Evolutionary conservation across 1,140 invertebrate genomes (phyloP).

Genomic region (Ctenoplectra terminalis): DNA sequence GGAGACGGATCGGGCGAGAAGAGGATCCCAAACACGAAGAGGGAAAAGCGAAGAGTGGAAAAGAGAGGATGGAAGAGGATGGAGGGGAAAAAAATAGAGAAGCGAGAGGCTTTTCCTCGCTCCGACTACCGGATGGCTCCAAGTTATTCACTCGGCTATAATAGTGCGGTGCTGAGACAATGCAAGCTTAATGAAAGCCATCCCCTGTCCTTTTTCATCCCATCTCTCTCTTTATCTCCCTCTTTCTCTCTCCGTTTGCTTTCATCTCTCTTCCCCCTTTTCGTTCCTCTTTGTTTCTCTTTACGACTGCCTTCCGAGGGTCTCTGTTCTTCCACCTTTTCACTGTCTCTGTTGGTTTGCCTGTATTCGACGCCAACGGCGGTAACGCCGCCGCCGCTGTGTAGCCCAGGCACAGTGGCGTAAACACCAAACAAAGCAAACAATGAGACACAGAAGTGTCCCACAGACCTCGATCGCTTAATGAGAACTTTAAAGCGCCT

Average conservation of each 20-base stretch:
- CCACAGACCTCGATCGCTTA: conserved; percentile 79
- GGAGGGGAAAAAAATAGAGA: background rate
- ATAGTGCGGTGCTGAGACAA: conserved; percentile 76
- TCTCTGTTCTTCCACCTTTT: background rate
- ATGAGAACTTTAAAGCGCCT: conserved; percentile 78
- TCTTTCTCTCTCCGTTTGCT: background rate
- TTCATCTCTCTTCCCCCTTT: background rate
- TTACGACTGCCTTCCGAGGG: background rate
- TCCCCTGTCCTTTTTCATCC: conserved; percentile 36
- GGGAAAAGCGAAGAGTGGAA: too few species aligned
- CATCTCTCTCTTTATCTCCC: background rate
- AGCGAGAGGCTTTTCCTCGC: conserved; percentile 42
- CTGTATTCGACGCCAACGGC: conserved; percentile 25
- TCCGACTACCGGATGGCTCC: conserved; percentile 65
- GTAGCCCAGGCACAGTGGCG: conserved; percentile 57
- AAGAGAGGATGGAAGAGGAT: background rate
- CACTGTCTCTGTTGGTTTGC: background rate
- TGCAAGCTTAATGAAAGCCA: conserved; percentile 80
- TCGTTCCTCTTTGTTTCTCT: conserved; percentile 1
- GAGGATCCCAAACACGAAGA: background rate
- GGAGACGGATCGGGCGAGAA: conserved; percentile 1
- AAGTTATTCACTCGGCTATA: conserved; percentile 77
- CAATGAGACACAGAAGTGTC: conserved; percentile 76
- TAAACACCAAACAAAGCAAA: conserved; percentile 80
- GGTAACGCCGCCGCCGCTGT: conserved; percentile 32